These are phyloP conservation scores for Xyrichtys novacula DNA, from an alignment of 2,797 vertebrate species.

Conservation along the genomic window DNA sequence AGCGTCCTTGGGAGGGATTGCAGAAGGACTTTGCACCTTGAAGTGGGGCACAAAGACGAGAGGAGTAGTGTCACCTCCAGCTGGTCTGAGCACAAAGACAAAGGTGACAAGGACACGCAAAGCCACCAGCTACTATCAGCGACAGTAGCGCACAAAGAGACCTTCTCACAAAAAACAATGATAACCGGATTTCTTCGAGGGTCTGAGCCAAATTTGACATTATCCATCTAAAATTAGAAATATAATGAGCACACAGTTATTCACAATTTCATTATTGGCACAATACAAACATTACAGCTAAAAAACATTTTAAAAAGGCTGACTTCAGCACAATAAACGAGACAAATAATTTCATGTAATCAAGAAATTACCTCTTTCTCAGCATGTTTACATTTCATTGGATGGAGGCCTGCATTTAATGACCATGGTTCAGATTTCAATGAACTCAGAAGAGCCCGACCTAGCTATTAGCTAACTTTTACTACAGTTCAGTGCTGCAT, in stretches of 20 bases:
- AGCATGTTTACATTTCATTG: too few relatives aligned
- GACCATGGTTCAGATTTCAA: too few relatives aligned
- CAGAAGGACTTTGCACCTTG: conserved; percentile 79
- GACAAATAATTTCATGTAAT: too few relatives aligned
- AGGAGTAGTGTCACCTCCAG: conserved; percentile 79
- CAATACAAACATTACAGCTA: too few relatives aligned
- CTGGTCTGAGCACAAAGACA: conserved; percentile 74
- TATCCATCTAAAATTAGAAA: conserved; percentile 18
- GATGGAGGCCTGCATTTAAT: too few relatives aligned
- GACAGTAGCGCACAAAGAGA: conserved; percentile 41
- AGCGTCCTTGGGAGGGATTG: conserved; percentile 73
- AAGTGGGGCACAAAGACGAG: conserved; percentile 76
- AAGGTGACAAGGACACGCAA: conserved; percentile 75
- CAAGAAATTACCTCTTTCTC: too few relatives aligned
- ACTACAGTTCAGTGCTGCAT: too few relatives aligned
- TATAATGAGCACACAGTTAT: not conserved
- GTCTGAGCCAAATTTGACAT: conserved; percentile 33
- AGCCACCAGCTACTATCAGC: conserved; percentile 49
- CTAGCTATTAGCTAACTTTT: too few relatives aligned
- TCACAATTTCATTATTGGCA: too few relatives aligned
- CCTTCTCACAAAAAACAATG: conserved; percentile 31
- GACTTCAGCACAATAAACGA: too few relatives aligned
- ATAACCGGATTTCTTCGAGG: conserved; percentile 44
- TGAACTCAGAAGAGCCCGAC: too few relatives aligned
- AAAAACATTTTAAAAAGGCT: too few relatives aligned